These are phyloP conservation scores for Sarcophilus harrisii DNA, from an alignment of 2,797 vertebrate species.

Conservation along the genomic window DNA sequence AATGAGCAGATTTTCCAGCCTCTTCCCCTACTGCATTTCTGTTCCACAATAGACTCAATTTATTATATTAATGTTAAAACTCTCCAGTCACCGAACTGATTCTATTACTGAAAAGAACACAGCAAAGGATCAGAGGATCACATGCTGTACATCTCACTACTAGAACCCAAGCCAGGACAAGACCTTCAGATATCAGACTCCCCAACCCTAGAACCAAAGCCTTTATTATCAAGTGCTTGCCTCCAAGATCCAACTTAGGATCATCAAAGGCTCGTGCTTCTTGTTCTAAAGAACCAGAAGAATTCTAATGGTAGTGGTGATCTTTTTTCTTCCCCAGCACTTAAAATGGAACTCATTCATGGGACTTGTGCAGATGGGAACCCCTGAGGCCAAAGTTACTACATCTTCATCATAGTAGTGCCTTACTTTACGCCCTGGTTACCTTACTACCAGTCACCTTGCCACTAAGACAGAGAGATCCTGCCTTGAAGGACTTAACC, in stretches of 20 bases:
- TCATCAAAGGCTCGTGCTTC: background rate
- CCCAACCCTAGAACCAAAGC: background rate
- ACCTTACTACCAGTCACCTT: background rate
- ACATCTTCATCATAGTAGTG: background rate
- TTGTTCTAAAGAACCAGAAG: background rate
- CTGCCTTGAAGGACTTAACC: background rate
- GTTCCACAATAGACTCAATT: background rate
- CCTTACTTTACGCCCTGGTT: background rate
- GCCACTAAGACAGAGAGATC: background rate
- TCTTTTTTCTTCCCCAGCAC: background rate
- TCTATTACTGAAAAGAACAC: background rate
- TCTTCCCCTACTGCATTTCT: background rate
- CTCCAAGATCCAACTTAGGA: background rate
- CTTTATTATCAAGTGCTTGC: background rate
- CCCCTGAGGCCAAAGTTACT: background rate
- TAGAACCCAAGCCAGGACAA: background rate
- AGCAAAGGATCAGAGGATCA: background rate
- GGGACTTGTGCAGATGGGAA: background rate
- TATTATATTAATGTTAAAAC: background rate
- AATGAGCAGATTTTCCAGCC: background rate
- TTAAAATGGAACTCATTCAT: background rate
- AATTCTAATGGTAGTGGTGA: background rate
- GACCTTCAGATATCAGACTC: background rate
- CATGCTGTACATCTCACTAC: background rate
- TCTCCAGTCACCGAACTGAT: background rate